Evolutionary conservation across 2,113 vertebrate genomes (phyloP), one percentile per base, ranked within the genome.

Genomic region (Cromileptes altivelis): DNA sequence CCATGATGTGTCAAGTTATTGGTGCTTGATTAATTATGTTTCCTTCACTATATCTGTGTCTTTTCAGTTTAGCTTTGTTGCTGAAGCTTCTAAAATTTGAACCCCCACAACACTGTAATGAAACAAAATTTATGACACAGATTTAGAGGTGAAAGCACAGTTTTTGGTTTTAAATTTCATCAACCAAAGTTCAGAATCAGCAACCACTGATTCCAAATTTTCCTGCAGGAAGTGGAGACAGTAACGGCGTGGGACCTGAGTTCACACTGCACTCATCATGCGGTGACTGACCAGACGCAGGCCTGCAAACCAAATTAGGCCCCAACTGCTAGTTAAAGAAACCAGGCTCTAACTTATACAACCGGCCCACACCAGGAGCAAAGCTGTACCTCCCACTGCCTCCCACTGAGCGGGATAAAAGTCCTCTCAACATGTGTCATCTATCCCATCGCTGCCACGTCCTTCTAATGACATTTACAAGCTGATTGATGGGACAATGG

Each of bases 401-500:
- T 82, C 85, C 83, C 21, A 55, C 81, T 33, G 87, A 30, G 89
- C 64, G 1, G 80, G 80, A 88, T 90, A 71, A 91, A 91, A 90
- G 84, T 82, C 73, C 86, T 57, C 78, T 68, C 68, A 11, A 63
- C 82, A 63, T 27, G 85, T 80, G 91, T 82, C 78, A 85, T 84
- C 83, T 70, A 77, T 70, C 82, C 84, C 33, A 0, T 13, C 8
- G 71, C 88, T 4, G 42, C 88, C 81, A 81, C 49, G 56, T 85
- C 79, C 80, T 76, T 3, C 60, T 72, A 7, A 61, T 73, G 87
- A 93, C 90, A 74, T 92, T 94, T 93, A 94, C 61, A 88, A 93
- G 86, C 92, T 92, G 92, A 85, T n/a, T 75, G 90, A 92, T 56
- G 80, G 78, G 92, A 94, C 82, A 65, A 82, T 84, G 72, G 37